phyloP scores from a whole-genome alignment of 2,797 vertebrate genomes.

The Sternotherus odoratus region DNA sequence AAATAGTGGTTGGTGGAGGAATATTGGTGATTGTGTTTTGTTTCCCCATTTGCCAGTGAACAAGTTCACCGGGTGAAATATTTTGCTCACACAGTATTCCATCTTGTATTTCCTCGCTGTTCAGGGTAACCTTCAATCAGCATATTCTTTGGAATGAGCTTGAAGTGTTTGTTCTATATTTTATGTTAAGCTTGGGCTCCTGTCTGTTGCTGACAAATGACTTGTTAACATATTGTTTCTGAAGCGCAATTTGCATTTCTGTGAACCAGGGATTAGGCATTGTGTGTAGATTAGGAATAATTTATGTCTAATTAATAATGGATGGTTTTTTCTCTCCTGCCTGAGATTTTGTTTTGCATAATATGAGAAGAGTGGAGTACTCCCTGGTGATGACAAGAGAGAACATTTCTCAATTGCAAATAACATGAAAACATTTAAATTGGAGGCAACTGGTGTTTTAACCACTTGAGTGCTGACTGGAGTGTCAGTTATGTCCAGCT shows the following conservation, averaged over 20 bases:
- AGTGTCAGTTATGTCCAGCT: background rate
- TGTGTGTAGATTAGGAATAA: constrained; percentile 83
- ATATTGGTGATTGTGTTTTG: background rate
- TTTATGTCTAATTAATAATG: constrained; percentile 83
- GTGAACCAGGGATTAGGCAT: constrained; percentile 76
- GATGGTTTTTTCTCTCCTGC: constrained; percentile 51
- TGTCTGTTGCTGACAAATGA: constrained; percentile 76
- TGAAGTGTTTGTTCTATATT: constrained; percentile 76
- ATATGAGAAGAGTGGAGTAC: constrained; percentile 51
- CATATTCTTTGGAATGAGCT: constrained; percentile 63
- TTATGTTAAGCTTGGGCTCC: constrained; percentile 63
- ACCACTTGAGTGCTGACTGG: constrained; percentile 32
- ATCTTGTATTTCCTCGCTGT: constrained; percentile 32
- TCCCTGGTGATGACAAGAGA: constrained; percentile 62
- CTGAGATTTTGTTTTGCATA: constrained; percentile 71
- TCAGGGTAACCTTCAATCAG: constrained; percentile 61
- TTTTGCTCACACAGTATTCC: constrained; percentile 33
- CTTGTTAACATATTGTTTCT: constrained; percentile 80
- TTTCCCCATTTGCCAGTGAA: background rate
- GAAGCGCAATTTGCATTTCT: constrained; percentile 79
- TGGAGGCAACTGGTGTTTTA: constrained; percentile 37
- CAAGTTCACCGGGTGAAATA: constrained; percentile 2
- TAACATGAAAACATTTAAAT: constrained; percentile 52
- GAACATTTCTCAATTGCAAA: constrained; percentile 56
- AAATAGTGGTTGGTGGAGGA: background rate